Conservation (phyloP, 2,888 invertebrate genomes). For the Chrysolina haemoptera region DNA sequence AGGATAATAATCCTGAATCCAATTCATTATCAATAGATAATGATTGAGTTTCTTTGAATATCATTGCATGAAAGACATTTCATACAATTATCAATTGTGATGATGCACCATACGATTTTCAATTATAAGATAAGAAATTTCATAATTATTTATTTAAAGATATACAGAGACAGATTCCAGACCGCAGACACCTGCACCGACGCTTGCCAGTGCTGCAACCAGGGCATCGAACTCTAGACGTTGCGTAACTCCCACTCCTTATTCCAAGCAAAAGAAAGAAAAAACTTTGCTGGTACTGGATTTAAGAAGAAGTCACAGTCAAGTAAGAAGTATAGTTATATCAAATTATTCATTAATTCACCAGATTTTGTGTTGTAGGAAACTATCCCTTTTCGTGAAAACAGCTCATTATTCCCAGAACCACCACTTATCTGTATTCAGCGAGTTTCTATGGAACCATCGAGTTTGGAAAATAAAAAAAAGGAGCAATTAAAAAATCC, state of each 20-base stretch:
- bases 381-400: conserved; percentile 66
- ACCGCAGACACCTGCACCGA: conserved; percentile 85
- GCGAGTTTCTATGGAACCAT: conserved; percentile 59
- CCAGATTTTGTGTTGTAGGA: background rate
- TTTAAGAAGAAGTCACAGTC: conserved; percentile 78
- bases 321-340: conserved; percentile 67
- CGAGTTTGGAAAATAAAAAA: conserved; percentile 55
- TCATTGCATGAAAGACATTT: background rate
- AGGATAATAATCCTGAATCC: no score
- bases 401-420: conserved; percentile 69
- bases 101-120: no score
- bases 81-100: no score
- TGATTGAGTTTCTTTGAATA: no score
- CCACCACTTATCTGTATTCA: conserved; percentile 67
- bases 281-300: conserved; percentile 83
- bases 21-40: no score
- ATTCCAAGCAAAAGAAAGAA: conserved; percentile 68
- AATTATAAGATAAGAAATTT: background rate
- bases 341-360: background rate
- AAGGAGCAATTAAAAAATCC: conserved; percentile 18
- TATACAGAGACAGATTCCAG: conserved; percentile 90
- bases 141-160: conserved; percentile 64
- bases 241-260: conserved; percentile 83
- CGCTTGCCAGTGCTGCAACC: conserved; percentile 81
- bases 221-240: conserved; percentile 77